Evolutionary conservation across 1,140 invertebrate genomes (phyloP), one percentile per base, ranked within the genome.

Genomic region (Oscheius sp.): DNA sequence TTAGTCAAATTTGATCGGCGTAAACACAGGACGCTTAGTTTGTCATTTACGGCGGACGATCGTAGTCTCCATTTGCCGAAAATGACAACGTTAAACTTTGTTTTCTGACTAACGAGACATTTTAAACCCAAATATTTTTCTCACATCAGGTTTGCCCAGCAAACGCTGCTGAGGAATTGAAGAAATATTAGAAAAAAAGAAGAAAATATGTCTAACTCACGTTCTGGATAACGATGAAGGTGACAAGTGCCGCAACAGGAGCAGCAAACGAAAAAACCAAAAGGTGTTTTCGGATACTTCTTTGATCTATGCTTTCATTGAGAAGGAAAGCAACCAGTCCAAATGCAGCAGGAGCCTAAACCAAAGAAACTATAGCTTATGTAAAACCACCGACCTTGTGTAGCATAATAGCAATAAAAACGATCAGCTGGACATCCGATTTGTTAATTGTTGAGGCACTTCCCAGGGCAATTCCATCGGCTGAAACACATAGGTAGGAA

Each of bases 281-380:
- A 31, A 99, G 87, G 87, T 99, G 95, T 80, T 89, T 91, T 42
- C 91, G 87, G 79, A 98, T 95, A 78, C 90, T 88, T 76, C 90
- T 90, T 81, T 91, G 89, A 76, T 98, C 95, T 10, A 99, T 89
- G 2, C 93, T 93, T 85, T 95, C 94, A 83, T 97, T 93, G 70
- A 99, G 85, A 59, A 99, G 87, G 86, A 97, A 98, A 34, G 94
- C 96, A 15, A 97, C 94, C 1, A 99, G 87, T 36, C 95, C 96
- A 89, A 99, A 99, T 4, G 96, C 93, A 29, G 96, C 95, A 2
- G 96, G 96, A 15, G 94, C 95, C 91, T 91, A 79, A 64, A 85
- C 81, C 75, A 36, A 20, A 45, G 28, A 78, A 35, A 20, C 38
- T 13, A 34, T 13, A 78, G 20, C 23, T n/a, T n/a, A n/a, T n/a